Evolutionary conservation across 2,888 invertebrate genomes (phyloP), one percentile per base, ranked within the genome.

Genomic region (Cyrtodaria siliqua): DNA sequence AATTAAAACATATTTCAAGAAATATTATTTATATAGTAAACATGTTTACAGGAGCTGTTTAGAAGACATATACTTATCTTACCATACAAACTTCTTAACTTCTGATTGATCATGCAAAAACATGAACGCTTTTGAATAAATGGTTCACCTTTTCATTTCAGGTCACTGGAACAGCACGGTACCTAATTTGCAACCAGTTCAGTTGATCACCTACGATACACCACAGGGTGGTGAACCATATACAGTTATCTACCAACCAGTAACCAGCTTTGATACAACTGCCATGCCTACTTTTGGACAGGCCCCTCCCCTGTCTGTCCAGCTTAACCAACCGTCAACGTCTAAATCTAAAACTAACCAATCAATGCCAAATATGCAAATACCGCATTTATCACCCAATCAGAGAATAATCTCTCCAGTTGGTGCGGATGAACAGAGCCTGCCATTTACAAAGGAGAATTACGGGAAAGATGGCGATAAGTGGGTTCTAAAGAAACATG

Each of bases 401-500:
- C 60, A 71, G 49, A 63, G 64, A 42, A 72, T 78, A 20, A 64
- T 78, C n/a, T 63, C 72, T n/a, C 78, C 72, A 2, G 26, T 61
- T 9, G 64, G 63, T 42, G 49, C 60, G 33, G 72, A 78, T 24
- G 78, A 78, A 8, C 72, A 69, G 29, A 60, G 40, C 52, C 50
- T 78, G 23, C 78, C 78, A 12, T 72, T 78, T 61, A 78, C 78
- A 18, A 72, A 68, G 24, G 78, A 78, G 29, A 78, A 78, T 33
- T 78, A 78, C 29, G 78, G 78, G 8, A 78, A 78, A 38, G 78
- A 78, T n/a, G 63, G 66, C 23, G 78, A 78, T 44, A 78, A 78
- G 27, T 78, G 72, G 64, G 72, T 78, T 8, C 42, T 78, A 16
- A 78, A 78, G 29, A 55, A 68, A 12, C 62, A 73, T 40, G 64